phyloP scores from a whole-genome alignment of 64 coral and sea anemone genomes.

The Pocillopora verrucosa region DNA sequence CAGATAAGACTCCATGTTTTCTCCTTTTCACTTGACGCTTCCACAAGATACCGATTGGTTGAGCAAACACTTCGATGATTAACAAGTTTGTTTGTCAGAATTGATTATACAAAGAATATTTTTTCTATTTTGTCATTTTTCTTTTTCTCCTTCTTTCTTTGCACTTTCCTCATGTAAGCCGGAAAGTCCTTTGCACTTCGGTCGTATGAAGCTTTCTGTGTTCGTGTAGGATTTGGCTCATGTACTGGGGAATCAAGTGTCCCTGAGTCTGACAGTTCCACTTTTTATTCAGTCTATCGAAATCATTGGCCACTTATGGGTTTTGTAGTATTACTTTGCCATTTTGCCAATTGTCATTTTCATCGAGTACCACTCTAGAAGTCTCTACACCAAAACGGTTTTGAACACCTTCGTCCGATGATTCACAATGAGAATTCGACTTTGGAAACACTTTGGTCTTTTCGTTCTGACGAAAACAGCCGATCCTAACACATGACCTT shows the following conservation, averaged over 20 bases:
- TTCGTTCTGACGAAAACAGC: too few relatives aligned
- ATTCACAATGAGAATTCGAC: too few relatives aligned
- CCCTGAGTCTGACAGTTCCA: background rate
- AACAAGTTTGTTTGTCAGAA: background rate
- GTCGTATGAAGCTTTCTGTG: background rate
- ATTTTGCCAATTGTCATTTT: conserved; percentile 1
- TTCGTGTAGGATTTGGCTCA: background rate
- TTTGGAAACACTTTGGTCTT: too few relatives aligned
- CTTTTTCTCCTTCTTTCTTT: conserved; percentile 40
- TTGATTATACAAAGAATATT: conserved; percentile 56
- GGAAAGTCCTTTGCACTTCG: background rate
- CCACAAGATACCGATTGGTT: background rate
- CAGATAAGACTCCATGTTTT: too few relatives aligned
- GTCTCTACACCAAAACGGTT: background rate
- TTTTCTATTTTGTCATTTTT: conserved; percentile 61
- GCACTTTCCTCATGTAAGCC: conserved; percentile 29
- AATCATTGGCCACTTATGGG: background rate
- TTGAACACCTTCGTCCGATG: background rate
- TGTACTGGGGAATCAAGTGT: background rate
- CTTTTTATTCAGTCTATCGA: background rate
- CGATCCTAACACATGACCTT: background rate
- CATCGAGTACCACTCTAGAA: background rate
- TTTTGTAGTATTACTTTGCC: background rate
- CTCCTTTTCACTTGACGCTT: background rate
- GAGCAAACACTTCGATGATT: background rate